These are phyloP conservation scores for Troides oblongomaculatus DNA, from an alignment of 2,888 invertebrate genomes.

Conservation along the genomic window DNA sequence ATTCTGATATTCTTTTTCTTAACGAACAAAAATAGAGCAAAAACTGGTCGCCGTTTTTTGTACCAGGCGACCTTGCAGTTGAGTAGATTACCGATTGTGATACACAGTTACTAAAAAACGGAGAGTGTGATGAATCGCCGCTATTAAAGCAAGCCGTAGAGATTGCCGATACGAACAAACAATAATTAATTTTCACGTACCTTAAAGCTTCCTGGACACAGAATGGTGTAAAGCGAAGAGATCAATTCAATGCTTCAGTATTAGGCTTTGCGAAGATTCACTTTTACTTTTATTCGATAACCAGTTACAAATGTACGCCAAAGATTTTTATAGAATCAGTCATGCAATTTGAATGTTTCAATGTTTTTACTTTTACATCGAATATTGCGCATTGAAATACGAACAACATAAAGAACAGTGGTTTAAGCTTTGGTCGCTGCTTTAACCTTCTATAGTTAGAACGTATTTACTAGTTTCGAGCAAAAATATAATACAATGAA, in stretches of 20 bases:
- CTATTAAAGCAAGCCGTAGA: conserved; percentile 46
- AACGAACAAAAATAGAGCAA: conserved; percentile 73
- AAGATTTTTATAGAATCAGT: conserved; percentile 57
- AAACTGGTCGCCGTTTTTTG: conserved; percentile 66
- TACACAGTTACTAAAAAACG: conserved; percentile 71
- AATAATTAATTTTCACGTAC: conserved; percentile 51
- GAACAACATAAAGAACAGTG: conserved; percentile 27
- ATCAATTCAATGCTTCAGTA: conserved; percentile 52
- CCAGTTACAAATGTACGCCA: conserved; percentile 67
- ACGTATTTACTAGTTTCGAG: conserved; percentile 20
- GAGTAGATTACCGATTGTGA: conserved; percentile 71
- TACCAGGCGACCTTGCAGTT: conserved; percentile 72
- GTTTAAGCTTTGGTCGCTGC: conserved; percentile 43
- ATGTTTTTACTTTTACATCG: conserved; percentile 52
- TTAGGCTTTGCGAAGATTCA: conserved; percentile 56
- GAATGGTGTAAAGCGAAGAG: conserved; percentile 48
- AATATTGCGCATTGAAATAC: conserved; percentile 30
- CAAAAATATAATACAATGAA: background rate
- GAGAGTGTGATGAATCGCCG: conserved; percentile 67
- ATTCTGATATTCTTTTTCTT: conserved; percentile 75
- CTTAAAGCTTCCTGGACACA: conserved; percentile 51
- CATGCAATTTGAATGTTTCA: conserved; percentile 52
- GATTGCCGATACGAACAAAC: conserved; percentile 50
- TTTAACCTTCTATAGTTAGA: conserved; percentile 47
- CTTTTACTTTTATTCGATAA: conserved; percentile 76